Base-by-base conservation (phyloP, 2,797 vertebrate species). In the Halcyon chelicuti region DNA sequence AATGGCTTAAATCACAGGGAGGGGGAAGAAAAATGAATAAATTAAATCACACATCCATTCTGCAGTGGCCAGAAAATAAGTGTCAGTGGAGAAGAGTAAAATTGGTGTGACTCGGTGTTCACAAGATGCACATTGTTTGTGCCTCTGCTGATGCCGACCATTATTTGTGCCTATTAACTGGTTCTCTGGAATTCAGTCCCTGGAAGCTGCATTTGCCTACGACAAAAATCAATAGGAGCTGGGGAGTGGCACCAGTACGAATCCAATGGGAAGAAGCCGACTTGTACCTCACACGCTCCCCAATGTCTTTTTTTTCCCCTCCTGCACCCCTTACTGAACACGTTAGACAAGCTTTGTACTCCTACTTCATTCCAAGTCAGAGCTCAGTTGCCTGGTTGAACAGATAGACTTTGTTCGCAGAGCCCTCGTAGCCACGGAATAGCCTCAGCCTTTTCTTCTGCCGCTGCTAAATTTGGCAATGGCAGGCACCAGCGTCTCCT, bases 1-100 rank as follows among this genome's bases (percentile, higher is more conserved):
- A 23, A 40, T 2, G 12, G 2, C 55, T 74, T 23, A 47, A 79
- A 86, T 18, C 4, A 3, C 0, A 14, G 16, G 8, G 10, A 31
- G 11, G 13, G 1, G 49, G 3, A 7, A 7, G 29, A 11, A 3
- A n/a, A 39, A 21, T 23, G 35, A 31, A 76, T 28, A 46, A 19
- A 77, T 17, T 23, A 26, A 44, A 23, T 22, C 28, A 10, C 26
- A 5, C 1, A 1, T 12, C 23, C 14, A 7, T 54, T 26, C 51
- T 14, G 33, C 68, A 22, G 60, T 2, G 49, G 35, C 14, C 82
- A 54, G 61, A 75, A 61, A 39, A 49, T 3, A 14, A 44, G 7
- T 6, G 2, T 10, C 31, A 65, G 57, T 0, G 4, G 19, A 2
- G 16, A 62, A 70, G 39, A 42, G 0, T 4, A 15, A 28, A 35